Evolutionary conservation across 2,888 invertebrate species (phyloP), one percentile per base, ranked within the genome.

Genomic region (Catocala fraxini): DNA sequence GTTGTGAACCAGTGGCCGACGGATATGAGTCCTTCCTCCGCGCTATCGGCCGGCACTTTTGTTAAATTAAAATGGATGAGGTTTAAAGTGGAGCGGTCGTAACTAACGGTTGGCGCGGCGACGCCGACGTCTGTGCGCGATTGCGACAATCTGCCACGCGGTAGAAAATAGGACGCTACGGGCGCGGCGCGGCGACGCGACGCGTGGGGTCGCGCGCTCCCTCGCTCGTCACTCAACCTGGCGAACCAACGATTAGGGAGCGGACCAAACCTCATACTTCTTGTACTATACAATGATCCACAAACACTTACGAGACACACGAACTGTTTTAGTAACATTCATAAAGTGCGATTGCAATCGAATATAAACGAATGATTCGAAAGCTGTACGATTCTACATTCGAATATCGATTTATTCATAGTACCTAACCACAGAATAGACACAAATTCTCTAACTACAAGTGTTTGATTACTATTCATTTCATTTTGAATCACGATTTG

Each of bases 51-150:
- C 91, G 92, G 90, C 92, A 93, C 92, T 94, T 93, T 89, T 91
- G 90, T 89, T 93, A 91, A 92, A 94, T 94, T 94, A 93, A 90
- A 93, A 94, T 93, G 91, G 92, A 94, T 92, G 93, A 93, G 91
- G 89, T 90, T 92, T 93, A 92, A 93, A 94, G 92, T 94, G 93
- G 93, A 88, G 89, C 90, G 88, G 86, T 87, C 88, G 87, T 92
- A 92, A 92, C 91, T 91, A 89, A 91, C 91, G 84, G 92, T 91
- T 91, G 90, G 84, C 85, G 87, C 82, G 89, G 80, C 87, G 84
- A 76, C 83, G 89, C 79, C 87, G 84, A 76, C 88, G 89, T 84
- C 85, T 86, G 87, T 81, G 80, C 80, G 81, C 87, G 85, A 87
- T 89, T 86, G 88, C 82, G 82, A 77, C 87, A 84, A 88, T 86